Conservation (phyloP, 2,888 invertebrate genomes). For the Pandemis cinnamomeana region DNA sequence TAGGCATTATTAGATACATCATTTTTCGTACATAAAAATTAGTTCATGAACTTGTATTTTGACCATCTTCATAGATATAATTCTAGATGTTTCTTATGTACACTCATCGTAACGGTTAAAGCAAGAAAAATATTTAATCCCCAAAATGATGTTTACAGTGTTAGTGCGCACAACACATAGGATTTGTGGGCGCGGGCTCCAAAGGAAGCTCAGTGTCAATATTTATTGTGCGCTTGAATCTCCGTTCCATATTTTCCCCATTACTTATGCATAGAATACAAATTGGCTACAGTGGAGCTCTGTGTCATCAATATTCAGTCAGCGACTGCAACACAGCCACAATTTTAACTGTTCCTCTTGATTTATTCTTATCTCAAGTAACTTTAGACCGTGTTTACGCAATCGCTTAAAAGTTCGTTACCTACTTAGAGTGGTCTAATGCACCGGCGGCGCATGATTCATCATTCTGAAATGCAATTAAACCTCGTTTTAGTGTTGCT, state of each 20-base stretch:
- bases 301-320: constrained; percentile 77
- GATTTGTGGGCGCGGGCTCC: constrained; percentile 35
- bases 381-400: constrained; percentile 35
- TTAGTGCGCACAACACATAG: constrained; percentile 37
- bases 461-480: constrained; percentile 30
- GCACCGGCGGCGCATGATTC: constrained; percentile 33
- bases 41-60: not conserved
- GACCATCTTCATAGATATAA: not conserved
- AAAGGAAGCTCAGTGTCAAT: constrained; percentile 60
- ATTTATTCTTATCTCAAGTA: constrained; percentile 36
- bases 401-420: constrained; percentile 28
- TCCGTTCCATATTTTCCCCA: constrained; percentile 76
- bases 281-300: constrained; percentile 74
- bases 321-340: constrained; percentile 51
- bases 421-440: constrained; percentile 17
- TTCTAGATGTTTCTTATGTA: not conserved
- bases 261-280: constrained; percentile 83
- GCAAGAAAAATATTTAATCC: constrained; percentile 32
- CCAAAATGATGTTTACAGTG: constrained; percentile 38
- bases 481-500: constrained; percentile 11
- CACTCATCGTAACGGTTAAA: not conserved
- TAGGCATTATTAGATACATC: not conserved
- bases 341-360: constrained; percentile 43
- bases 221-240: constrained; percentile 73
- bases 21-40: too few species aligned